Evolutionary conservation across 2,888 invertebrate genomes (phyloP), one percentile per base, ranked within the genome.

Genomic region (Priocnemis perturbator): DNA sequence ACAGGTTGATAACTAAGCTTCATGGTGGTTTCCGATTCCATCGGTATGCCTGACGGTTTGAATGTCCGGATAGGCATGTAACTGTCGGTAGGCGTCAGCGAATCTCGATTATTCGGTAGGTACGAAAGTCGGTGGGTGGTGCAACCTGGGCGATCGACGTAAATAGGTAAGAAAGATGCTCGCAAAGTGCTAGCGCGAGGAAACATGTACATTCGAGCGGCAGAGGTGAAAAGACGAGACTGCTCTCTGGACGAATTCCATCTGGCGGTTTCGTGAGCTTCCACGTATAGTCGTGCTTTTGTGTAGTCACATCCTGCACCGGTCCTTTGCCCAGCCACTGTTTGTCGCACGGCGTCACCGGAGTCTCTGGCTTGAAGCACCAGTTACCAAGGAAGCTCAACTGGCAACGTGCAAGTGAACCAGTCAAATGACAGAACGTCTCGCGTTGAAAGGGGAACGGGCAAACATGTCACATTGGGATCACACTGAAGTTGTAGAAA

Each of bases 251-350:
- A 30, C 69, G 71, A 45, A 74, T 7, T 30, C 48, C 63, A 2
- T 56, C 3, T n/a, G 60, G 50, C 20, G 69, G 64, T 1, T 56
- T 64, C 5, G 53, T 23, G 2, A 52, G 74, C 64, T 87, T 88
- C 88, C 88, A 88, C 1, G 81, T 93, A 82, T 90, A 95, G 89
- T 95, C 94, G 85, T 94, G 93, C 48, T 94, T 93, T 76, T 94
- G 93, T 0, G 95, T 95, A 2, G 95, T 95, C 67, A 93, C 89
- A 75, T 92, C 93, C 87, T 94, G 93, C 91, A 95, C 93, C 11
- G 94, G 93, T n/a, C 91, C 91, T 74, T 91, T 92, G 65, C 86
- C 87, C 17, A 87, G 66, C 69, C 81, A 73, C 60, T 85, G 76
- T 60, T 81, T 79, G 14, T 60, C 62, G 60, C 83, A 84, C 3